Evolutionary conservation across 2,113 vertebrate genomes (phyloP).

Genomic region (Coptodon rendalli): DNA sequence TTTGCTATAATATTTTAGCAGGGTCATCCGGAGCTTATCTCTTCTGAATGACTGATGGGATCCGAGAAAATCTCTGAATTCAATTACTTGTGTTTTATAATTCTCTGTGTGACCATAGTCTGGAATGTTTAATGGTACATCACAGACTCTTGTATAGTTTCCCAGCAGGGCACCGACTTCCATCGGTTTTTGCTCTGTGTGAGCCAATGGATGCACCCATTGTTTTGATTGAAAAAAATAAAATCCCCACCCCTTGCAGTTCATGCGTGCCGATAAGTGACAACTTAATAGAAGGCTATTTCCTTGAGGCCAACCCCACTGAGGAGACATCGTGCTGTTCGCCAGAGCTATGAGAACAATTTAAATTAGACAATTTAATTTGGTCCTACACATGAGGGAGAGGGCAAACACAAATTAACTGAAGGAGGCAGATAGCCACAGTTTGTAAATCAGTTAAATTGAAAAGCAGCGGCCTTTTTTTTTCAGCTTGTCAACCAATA

Average conservation of each 20-base stretch:
- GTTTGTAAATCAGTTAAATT: conserved; percentile 26
- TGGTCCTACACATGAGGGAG: conserved; percentile 17
- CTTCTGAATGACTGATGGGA: neutral
- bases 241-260: neutral
- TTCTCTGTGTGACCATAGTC: neutral
- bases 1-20: neutral
- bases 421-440: neutral
- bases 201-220: neutral
- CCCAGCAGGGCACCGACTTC: neutral
- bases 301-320: conserved; percentile 25
- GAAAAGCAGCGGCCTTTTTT: conserved; percentile 5
- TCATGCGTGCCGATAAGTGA: conserved; percentile 34
- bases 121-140: conserved; percentile 14
- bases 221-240: neutral
- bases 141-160: neutral
- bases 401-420: conserved; percentile 13
- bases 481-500: neutral
- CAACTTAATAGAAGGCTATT: conserved; percentile 52
- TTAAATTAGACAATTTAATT: conserved; percentile 62
- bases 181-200: neutral
- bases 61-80: neutral
- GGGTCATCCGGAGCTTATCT: neutral
- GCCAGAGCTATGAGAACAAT: conserved; percentile 35
- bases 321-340: conserved; percentile 26
- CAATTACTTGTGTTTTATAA: neutral